Evolutionary conservation across 1,140 invertebrate species (phyloP).

Genomic region (Drosophila neocordata): DNA sequence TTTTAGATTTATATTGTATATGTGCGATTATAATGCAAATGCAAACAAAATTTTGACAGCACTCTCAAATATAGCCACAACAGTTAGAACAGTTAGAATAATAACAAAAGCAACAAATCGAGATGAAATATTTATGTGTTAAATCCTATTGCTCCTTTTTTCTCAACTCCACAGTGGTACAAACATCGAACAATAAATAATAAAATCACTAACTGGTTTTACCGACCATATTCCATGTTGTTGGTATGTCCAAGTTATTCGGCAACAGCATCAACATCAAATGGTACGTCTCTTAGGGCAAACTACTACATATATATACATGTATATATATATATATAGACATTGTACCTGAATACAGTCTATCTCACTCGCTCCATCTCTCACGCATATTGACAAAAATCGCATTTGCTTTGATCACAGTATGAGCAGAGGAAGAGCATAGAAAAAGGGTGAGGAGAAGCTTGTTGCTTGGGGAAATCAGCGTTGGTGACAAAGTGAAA

Average conservation of each 20-base stretch:
- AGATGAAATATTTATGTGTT: conserved; percentile 70
- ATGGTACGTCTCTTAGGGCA: conserved; percentile 6
- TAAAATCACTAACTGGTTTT: conserved; percentile 68
- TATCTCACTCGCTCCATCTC: not conserved
- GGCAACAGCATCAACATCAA: conserved; percentile 25
- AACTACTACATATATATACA: too few species aligned
- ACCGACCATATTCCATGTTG: conserved; percentile 22
- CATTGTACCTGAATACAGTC: conserved; percentile 60
- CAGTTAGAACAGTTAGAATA: not conserved
- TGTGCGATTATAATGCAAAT: conserved; percentile 77
- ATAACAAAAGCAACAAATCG: conserved; percentile 16
- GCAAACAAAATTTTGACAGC: conserved; percentile 70
- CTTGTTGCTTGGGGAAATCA: conserved; percentile 71
- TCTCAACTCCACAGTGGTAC: conserved; percentile 9
- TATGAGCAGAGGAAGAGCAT: not conserved
- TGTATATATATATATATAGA: conserved; percentile 10
- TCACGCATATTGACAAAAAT: conserved; percentile 70
- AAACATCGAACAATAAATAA: conserved; percentile 69
- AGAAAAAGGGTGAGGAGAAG: not conserved
- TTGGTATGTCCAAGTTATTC: conserved; percentile 27
- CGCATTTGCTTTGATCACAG: conserved; percentile 37
- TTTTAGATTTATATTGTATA: conserved; percentile 71
- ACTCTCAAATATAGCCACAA: conserved; percentile 32
- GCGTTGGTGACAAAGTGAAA: conserved; percentile 53
- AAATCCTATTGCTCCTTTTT: conserved; percentile 56